Base-by-base conservation (phyloP, 2,888 invertebrate genomes). In the Ypsolopha scabrella region DNA sequence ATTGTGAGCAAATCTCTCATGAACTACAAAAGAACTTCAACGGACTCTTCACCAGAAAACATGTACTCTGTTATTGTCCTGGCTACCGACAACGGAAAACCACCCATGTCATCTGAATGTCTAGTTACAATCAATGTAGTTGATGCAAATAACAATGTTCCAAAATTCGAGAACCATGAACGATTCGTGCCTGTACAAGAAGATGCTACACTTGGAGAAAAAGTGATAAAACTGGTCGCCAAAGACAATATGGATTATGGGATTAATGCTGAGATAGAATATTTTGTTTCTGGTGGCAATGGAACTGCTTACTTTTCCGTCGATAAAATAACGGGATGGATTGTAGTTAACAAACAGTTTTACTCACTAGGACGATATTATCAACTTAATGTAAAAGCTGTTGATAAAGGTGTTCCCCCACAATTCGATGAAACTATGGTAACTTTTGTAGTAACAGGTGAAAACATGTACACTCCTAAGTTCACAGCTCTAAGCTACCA, bases 81-180 rank as follows among this genome's bases (percentile, higher is more conserved):
- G 1, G 98, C 97, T 0, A 95, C 94, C 0, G 98, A 98, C 75
- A 95, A 96, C 66, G 98, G 98, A 0, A 97, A 96, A 71, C 98
- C 98, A 0, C 96, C 97, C 0, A 91, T 97, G 90, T 95, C 95
- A 37, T 94, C 96, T 0, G 95, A 94, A 75, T 93, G 94, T 60
- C 82, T 93, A 37, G 93, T 97, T 0, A 92, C 93, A 44, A 92
- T 98, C 35, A 95, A 94, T 67, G 92, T 98, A 0, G 94, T 96
- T 0, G 96, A 97, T 72, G 95, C 95, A 6, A 97, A 98, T 71
- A 96, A 97, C 69, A 94, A 96, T 71, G 90, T 95, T 7, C 98
- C 98, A 0, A 90, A 90, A 65, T 98, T 98, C 68, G 91, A 91
- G 59, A 83, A 91, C 48, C 78, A 89, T 43, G 90, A 91, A 58